phyloP scores from a whole-genome alignment of 53 echinoderm and acorn worm species.

The Crossaster papposus region DNA sequence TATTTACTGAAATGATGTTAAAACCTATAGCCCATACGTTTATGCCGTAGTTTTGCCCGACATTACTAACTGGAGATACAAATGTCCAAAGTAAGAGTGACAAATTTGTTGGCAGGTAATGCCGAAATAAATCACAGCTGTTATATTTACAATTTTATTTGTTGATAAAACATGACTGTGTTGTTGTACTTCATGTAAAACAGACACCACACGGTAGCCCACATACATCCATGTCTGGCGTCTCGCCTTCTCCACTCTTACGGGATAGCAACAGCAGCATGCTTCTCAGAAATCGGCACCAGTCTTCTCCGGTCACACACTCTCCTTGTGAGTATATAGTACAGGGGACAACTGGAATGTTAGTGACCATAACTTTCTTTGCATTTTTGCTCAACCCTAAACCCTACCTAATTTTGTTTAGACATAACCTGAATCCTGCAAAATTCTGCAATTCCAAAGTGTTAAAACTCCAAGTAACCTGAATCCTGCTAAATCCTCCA shows the following conservation, averaged over 20 bases:
- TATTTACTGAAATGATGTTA: too few species aligned
- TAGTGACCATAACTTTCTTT: not conserved
- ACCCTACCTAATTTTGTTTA: too few species aligned
- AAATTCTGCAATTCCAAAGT: too few species aligned
- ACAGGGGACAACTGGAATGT: not conserved
- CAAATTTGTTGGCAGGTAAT: too few species aligned
- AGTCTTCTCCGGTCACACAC: slow-evolving; percentile 78
- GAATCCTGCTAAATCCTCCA: too few species aligned
- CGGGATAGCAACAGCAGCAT: slow-evolving; percentile 69
- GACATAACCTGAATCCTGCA: too few species aligned
- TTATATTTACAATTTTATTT: not conserved
- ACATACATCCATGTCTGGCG: slow-evolving; percentile 59
- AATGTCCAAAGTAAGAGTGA: too few species aligned
- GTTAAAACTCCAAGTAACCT: too few species aligned
- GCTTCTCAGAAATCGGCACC: slow-evolving; percentile 79
- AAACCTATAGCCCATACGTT: too few species aligned
- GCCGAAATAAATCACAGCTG: not conserved
- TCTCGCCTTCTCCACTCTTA: slow-evolving; percentile 71
- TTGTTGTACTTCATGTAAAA: not conserved
- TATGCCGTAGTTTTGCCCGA: too few species aligned
- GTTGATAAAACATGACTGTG: not conserved
- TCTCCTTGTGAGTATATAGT: slow-evolving; percentile 76
- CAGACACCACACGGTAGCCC: slow-evolving; percentile 76
- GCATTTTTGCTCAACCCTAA: not conserved
- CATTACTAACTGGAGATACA: too few species aligned